Evolutionary conservation across 2,797 vertebrate species (phyloP), one percentile per base, ranked within the genome.

Genomic region (Danio aesculapii): DNA sequence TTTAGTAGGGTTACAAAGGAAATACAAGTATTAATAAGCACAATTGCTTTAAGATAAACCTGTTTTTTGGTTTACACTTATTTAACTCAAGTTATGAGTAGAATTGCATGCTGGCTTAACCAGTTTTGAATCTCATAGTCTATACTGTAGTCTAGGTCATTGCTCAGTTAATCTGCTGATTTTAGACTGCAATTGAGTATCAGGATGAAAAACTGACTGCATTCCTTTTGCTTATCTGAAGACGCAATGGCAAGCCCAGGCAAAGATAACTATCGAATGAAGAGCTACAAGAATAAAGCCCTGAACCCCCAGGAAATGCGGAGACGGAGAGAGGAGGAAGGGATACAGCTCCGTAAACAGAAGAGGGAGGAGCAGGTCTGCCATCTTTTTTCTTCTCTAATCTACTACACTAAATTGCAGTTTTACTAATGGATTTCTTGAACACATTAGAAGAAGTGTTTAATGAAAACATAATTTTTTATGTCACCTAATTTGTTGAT

Each of bases 291-390:
- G 90, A 98, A 98, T 92, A 98, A 97, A 88, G 97, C 96, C 0
- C 87, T 97, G 84, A 98, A 98, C 91, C 94, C 96, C 52, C 97
- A 98, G 92, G 97, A 97, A 89, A 98, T 98, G 96, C 95, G 96
- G 14, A 93, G 96, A 44, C 91, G 96, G 82, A 95, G 97, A 89
- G 97, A 98, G 86, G 97, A 98, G 84, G 97, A 98, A 90, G 97
- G 96, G 82, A 95, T 98, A 86, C 97, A 98, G 76, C 94, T 98
- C 52, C 94, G 96, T 76, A 98, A 98, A 89, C 97, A 98, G 86
- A 98, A 97, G 75, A 93, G 97, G 84, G 97, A 98, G 91, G 96
- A 98, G 81, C 97, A 98, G 92, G 97, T 97, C 81, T 79, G 86
- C 74, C 11, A 12, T 44, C 2, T 11, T 76, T 55, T 2, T 77